Conservation (phyloP, 2,797 vertebrate species). For the Poeciliopsis paucimaculata region DNA sequence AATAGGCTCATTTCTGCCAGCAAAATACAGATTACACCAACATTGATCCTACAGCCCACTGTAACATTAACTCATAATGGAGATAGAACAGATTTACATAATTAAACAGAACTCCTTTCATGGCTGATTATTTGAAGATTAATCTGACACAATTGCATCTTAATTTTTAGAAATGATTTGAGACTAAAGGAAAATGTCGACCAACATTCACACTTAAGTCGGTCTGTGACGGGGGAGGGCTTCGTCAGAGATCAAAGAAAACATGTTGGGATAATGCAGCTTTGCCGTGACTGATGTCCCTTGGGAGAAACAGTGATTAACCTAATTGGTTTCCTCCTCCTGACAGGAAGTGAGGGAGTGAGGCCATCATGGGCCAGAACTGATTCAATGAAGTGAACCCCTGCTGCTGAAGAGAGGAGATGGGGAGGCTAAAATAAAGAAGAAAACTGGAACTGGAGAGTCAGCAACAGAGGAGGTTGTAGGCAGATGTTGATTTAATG, state of each 20-base stretch:
- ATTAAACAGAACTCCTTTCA: background rate
- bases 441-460: background rate
- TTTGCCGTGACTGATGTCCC: slow-evolving; percentile 5
- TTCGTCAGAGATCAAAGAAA: background rate
- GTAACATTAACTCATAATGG: background rate
- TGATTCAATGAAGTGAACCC: slow-evolving; percentile 16
- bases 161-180: background rate
- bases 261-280: background rate
- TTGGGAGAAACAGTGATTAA: slow-evolving; percentile 20
- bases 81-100: background rate
- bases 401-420: background rate
- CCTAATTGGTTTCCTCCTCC: slow-evolving; percentile 20
- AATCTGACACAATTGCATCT: background rate
- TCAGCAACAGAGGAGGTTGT: slow-evolving; percentile 3
- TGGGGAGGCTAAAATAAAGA: background rate
- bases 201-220: background rate
- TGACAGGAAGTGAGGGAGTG: slow-evolving; percentile 11
- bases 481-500: slow-evolving; percentile 24
- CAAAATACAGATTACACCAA: background rate
- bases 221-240: background rate
- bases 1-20: background rate
- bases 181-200: background rate
- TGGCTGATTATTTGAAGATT: background rate
- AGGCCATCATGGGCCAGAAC: slow-evolving; percentile 1
- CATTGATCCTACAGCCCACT: background rate